These are phyloP conservation scores for Tringa solitaria DNA, from an alignment of 2,113 vertebrate genomes.

Conservation along the genomic window DNA sequence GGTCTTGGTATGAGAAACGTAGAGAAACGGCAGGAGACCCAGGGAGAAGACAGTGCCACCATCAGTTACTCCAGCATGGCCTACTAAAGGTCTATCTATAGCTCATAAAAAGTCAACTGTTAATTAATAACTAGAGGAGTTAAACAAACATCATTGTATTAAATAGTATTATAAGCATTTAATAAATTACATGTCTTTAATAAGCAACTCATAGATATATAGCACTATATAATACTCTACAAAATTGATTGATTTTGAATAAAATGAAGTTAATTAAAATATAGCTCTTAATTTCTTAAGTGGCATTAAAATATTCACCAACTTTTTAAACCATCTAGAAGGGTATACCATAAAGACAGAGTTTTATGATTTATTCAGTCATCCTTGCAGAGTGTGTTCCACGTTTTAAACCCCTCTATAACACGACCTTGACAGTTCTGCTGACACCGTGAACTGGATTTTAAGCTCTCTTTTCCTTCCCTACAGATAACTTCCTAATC, in stretches of 20 bases:
- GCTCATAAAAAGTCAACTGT: not conserved
- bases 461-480: not conserved
- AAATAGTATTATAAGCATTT: not conserved
- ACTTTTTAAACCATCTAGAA: not conserved
- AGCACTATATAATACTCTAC: not conserved
- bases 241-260: not conserved
- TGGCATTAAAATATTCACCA: not conserved
- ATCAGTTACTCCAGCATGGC: not conserved
- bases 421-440: not conserved
- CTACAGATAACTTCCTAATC: not conserved
- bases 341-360: not conserved
- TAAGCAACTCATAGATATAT: not conserved
- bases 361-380: not conserved
- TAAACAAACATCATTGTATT: not conserved
- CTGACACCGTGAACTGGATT: not conserved
- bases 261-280: not conserved
- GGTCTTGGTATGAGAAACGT: not conserved
- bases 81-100: not conserved
- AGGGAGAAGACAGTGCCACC: not conserved
- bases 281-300: not conserved
- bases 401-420: not conserved
- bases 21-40: not conserved
- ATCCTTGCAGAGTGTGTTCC: not conserved
- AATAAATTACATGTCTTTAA: not conserved
- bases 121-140: not conserved